Percentiles rank a stretch among this genome's conserved stretches.
These are phyloP conservation scores for Rhingia rostrata DNA, from an alignment of 2,888 invertebrate genomes.

Conservation along the genomic window DNA sequence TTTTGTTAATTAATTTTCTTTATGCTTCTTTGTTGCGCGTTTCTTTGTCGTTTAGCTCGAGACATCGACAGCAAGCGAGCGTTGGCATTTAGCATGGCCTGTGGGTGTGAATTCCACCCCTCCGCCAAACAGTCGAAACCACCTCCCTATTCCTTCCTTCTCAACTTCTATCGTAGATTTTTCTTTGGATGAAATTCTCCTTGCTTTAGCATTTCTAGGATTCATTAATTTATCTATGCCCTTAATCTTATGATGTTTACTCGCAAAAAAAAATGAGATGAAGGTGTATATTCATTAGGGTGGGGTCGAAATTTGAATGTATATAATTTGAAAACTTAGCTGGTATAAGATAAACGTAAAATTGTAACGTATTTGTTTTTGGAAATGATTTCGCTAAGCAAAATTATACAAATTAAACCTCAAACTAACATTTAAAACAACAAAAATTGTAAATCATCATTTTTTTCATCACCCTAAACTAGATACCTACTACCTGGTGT, in stretches of 20 bases:
- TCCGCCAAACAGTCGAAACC: not conserved
- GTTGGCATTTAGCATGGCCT: not conserved
- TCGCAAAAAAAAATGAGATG: conserved; percentile 56
- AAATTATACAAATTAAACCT: too few species aligned
- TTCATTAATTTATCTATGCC: conserved; percentile 70
- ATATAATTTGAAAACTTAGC: too few species aligned
- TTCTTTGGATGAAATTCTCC: conserved; percentile 50
- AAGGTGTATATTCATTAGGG: conserved; percentile 23
- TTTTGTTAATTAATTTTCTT: conserved; percentile 74
- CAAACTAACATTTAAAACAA: too few species aligned
- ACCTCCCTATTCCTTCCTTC: conserved; percentile 8
- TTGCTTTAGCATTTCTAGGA: conserved; percentile 65
- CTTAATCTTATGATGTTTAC: conserved; percentile 74
- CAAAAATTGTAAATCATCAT: too few species aligned
- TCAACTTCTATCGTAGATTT: not conserved
- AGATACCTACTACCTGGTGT: not conserved
- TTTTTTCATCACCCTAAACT: too few species aligned
- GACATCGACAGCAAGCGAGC: conserved; percentile 4
- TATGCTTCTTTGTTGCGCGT: conserved; percentile 61
- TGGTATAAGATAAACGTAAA: too few species aligned
- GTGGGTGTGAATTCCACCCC: conserved; percentile 17
- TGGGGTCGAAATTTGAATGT: too few species aligned
- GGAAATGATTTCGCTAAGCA: too few species aligned
- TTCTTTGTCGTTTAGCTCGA: conserved; percentile 31
- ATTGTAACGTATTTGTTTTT: too few species aligned